phyloP scores from a whole-genome alignment of 2,113 vertebrate species.

The Hepsetus odoe region DNA sequence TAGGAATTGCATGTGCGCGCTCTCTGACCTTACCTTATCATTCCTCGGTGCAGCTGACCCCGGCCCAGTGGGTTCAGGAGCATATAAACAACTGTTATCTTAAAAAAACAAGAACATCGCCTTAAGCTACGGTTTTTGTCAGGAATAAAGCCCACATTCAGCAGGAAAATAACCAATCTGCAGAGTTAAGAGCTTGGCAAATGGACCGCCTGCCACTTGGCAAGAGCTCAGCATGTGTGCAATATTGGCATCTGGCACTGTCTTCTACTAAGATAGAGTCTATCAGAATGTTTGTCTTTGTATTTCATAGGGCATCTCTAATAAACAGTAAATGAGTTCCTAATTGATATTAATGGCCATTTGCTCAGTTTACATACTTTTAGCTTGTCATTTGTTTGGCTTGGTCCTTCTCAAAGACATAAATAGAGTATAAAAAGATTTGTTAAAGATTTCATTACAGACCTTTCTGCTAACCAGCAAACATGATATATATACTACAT shows the following conservation, averaged over 20 bases:
- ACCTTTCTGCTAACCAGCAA: no score
- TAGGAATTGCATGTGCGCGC: background rate
- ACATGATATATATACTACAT: no score
- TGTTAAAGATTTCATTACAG: no score
- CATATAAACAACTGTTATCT: slow-evolving; percentile 24
- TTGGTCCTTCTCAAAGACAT: background rate
- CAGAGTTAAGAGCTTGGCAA: background rate
- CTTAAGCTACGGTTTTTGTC: background rate
- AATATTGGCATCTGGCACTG: background rate
- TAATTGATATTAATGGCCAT: background rate
- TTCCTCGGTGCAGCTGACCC: slow-evolving; percentile 13
- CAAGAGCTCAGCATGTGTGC: slow-evolving; percentile 2
- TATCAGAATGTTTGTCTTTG: background rate
- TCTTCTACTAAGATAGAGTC: background rate
- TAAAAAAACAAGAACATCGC: slow-evolving; percentile 15
- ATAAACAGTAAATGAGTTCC: background rate
- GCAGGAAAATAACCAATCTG: background rate
- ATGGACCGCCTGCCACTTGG: background rate
- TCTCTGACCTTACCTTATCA: background rate
- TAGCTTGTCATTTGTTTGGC: background rate
- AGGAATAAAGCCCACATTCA: background rate
- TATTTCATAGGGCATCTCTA: background rate
- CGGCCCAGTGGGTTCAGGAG: background rate
- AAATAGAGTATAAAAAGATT: background rate
- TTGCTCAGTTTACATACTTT: background rate